Percentiles rank a stretch among this genome's conserved stretches.
Conservation (phyloP, 2,888 invertebrate genomes). For the Apotomis capreana region DNA sequence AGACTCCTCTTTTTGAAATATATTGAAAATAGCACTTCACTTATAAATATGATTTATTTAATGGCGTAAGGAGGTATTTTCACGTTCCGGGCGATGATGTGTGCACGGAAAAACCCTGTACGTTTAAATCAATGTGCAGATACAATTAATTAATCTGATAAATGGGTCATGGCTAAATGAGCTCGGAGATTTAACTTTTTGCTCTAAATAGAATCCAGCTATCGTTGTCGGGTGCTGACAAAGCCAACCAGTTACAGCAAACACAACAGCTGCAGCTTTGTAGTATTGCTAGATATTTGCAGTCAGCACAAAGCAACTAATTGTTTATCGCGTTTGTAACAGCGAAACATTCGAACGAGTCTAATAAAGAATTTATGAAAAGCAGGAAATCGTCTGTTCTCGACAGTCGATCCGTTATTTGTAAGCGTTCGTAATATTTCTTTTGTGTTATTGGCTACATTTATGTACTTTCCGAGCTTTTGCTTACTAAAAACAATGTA, state of each 20-base stretch:
- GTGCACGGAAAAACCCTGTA: too few species aligned
- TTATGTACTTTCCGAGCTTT: neutral
- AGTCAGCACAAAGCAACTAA: neutral
- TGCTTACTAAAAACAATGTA: too few species aligned
- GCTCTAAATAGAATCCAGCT: neutral
- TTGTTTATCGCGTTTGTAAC: neutral
- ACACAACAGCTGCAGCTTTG: neutral
- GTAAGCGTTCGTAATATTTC: neutral
- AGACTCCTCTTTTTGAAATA: too few species aligned
- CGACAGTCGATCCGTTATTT: neutral
- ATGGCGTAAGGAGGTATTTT: too few species aligned
- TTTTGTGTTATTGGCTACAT: neutral
- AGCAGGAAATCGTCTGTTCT: neutral
- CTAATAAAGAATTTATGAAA: conserved; percentile 20
- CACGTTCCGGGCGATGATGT: too few species aligned
- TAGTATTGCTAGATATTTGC: neutral
- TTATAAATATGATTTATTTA: too few species aligned
- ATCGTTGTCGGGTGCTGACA: neutral
- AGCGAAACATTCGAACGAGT: neutral
- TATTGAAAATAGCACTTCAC: too few species aligned
- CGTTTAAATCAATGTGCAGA: too few species aligned
- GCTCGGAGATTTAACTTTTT: neutral
- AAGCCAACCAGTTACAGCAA: neutral
- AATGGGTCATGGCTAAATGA: too few species aligned
- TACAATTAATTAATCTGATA: too few species aligned